Evolutionary conservation across 1,140 invertebrate genomes (phyloP).

Genomic region (Penaeus indicus): DNA sequence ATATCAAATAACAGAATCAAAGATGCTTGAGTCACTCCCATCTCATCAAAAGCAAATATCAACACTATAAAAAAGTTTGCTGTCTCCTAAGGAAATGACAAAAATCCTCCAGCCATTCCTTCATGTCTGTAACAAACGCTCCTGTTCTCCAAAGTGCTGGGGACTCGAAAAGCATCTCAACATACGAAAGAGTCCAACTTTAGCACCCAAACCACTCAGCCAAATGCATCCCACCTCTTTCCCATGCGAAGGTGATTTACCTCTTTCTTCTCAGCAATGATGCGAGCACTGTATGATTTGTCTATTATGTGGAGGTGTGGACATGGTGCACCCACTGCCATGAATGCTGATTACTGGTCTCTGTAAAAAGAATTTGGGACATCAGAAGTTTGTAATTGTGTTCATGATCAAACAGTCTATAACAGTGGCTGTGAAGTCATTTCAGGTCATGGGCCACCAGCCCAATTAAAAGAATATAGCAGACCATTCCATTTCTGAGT

Average conservation of each 20-base stretch:
- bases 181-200: neutral
- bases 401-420: neutral
- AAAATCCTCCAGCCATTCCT: too few relatives aligned
- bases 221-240: neutral
- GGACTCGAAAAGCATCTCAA: neutral
- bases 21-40: too few relatives aligned
- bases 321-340: slow-evolving; percentile 53
- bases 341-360: slow-evolving; percentile 24
- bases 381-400: neutral
- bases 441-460: too few relatives aligned
- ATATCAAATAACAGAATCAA: too few relatives aligned
- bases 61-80: too few relatives aligned
- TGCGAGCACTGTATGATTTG: slow-evolving; percentile 50
- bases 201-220: neutral
- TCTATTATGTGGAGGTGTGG: slow-evolving; percentile 56
- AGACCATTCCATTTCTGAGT: too few relatives aligned
- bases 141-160: too few relatives aligned
- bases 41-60: too few relatives aligned
- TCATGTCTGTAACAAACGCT: too few relatives aligned
- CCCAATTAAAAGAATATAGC: too few relatives aligned
- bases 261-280: slow-evolving; percentile 56
- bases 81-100: too few relatives aligned
- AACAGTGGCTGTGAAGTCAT: too few relatives aligned
- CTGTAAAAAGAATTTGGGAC: neutral
- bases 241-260: neutral